Conservation (phyloP, 37 sponge, comb jelly and placozoan genomes). For the Agelas oroides region DNA sequence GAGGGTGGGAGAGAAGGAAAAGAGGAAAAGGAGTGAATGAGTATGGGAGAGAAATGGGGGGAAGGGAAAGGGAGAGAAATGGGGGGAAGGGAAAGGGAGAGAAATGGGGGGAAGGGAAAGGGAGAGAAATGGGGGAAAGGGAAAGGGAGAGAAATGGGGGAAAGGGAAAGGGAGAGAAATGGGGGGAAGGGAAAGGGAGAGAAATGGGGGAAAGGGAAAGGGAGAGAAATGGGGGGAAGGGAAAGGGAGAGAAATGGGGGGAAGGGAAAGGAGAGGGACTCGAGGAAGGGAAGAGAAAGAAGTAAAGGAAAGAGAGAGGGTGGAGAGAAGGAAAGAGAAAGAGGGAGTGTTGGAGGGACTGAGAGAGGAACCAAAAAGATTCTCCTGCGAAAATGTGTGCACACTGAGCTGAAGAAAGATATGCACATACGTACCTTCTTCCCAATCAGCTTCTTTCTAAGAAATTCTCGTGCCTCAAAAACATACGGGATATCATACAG, state of each 20-base stretch:
- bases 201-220: too few species aligned
- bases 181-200: background rate
- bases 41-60: background rate
- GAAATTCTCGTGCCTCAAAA: conserved; percentile 98
- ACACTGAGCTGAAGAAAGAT: too few species aligned
- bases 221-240: too few species aligned
- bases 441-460: conserved; percentile 95
- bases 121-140: too few species aligned
- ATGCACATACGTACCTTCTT: conserved; percentile 69
- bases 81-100: conserved; percentile 39
- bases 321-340: background rate
- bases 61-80: background rate
- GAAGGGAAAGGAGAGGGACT: background rate
- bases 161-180: conserved; percentile 40
- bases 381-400: too few species aligned
- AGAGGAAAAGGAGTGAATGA: background rate
- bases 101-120: conserved; percentile 8
- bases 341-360: too few species aligned
- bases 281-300: background rate
- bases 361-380: too few species aligned
- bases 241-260: background rate
- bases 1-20: background rate
- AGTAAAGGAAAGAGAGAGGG: conserved; percentile 37
- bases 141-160: background rate
- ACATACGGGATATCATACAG: conserved; percentile 98